Conservation (phyloP, 1,140 invertebrate genomes). For the Drosophila athabasca region DNA sequence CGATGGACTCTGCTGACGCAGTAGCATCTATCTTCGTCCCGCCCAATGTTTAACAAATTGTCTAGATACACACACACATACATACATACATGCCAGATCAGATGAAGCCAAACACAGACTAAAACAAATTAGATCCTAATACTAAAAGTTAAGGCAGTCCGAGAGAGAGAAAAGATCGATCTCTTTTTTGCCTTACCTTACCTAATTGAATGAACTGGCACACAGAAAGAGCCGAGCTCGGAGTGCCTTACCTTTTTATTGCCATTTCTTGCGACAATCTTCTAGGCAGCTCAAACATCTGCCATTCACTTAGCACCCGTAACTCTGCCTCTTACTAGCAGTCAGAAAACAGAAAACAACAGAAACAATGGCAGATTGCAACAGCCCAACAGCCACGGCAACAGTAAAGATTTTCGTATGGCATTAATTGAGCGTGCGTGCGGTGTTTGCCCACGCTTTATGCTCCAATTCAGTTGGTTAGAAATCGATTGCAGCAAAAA, state of each 20-base stretch:
- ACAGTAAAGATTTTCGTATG: conserved; percentile 48
- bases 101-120: not conserved
- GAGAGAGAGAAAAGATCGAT: conserved; percentile 7
- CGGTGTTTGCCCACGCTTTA: conserved; percentile 74
- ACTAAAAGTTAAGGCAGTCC: too few relatives aligned
- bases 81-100: too few relatives aligned
- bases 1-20: conserved; percentile 60
- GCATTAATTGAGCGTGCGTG: conserved; percentile 72
- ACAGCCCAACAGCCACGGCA: conserved; percentile 9
- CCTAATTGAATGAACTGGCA: too few relatives aligned
- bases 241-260: too few relatives aligned
- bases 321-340: conserved; percentile 53
- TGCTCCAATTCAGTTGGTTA: conserved; percentile 78
- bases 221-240: too few relatives aligned
- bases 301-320: too few relatives aligned
- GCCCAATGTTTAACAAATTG: too few relatives aligned
- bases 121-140: not conserved
- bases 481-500: conserved; percentile 74
- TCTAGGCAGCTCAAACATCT: too few relatives aligned
- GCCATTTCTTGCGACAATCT: too few relatives aligned
- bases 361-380: conserved; percentile 52
- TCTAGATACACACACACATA: too few relatives aligned
- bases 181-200: too few relatives aligned
- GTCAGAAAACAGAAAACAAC: not conserved
- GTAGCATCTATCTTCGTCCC: conserved; percentile 27